These are phyloP conservation scores for Empidonax traillii DNA, from an alignment of 2,113 vertebrate species.

Conservation along the genomic window DNA sequence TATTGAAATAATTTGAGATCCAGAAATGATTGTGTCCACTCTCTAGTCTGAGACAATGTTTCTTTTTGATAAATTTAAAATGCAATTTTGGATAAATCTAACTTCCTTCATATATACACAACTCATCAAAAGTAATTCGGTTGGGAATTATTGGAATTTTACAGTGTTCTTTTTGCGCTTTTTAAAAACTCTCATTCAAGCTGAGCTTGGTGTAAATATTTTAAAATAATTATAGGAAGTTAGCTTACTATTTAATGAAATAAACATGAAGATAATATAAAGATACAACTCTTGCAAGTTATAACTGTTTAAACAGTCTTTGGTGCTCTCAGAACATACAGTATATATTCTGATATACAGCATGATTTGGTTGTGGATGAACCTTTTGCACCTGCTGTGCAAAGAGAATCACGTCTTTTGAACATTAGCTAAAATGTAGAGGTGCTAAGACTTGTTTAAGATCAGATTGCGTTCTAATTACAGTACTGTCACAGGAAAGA, in stretches of 20 bases:
- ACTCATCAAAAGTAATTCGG: not conserved
- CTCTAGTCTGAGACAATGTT: not conserved
- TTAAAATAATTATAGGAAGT: not conserved
- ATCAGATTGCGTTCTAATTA: not conserved
- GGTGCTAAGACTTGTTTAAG: not conserved
- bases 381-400: not conserved
- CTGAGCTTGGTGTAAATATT: not conserved
- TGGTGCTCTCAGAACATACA: not conserved
- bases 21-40: not conserved
- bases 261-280: not conserved
- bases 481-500: not conserved
- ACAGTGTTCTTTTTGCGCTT: not conserved
- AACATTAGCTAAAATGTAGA: not conserved
- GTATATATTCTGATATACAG: not conserved
- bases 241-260: not conserved
- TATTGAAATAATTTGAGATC: not conserved
- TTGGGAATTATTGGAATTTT: not conserved
- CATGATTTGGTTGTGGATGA: not conserved
- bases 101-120: not conserved
- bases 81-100: not conserved
- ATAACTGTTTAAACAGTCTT: not conserved
- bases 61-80: not conserved
- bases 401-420: not conserved
- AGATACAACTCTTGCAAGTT: not conserved
- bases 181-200: not conserved